Conservation (phyloP, 35 echinoderm and acorn worm species). For the Heliocidaris erythrogramma region DNA sequence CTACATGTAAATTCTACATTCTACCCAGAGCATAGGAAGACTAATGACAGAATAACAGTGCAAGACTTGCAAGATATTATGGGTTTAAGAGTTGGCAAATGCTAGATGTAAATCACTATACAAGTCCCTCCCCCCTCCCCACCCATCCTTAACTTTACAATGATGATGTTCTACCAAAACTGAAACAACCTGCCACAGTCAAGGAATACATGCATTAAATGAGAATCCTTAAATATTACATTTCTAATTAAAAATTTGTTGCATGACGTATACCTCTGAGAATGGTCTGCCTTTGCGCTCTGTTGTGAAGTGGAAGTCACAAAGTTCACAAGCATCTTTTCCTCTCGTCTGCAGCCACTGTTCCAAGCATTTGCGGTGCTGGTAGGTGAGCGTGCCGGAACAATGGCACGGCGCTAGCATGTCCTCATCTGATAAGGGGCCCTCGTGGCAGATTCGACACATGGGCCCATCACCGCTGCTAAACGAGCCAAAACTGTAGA, state of each 20-base stretch:
- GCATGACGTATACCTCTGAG: constrained; percentile 51
- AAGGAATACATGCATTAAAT: too few species aligned
- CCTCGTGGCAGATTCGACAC: constrained; percentile 85
- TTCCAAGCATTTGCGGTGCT: constrained; percentile 74
- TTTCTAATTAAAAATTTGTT: too few species aligned
- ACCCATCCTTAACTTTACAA: too few species aligned
- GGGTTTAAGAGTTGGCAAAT: neutral
- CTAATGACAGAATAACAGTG: too few species aligned
- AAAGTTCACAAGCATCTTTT: constrained; percentile 70
- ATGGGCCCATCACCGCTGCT: constrained; percentile 71
- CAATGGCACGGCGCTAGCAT: constrained; percentile 72
- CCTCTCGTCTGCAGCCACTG: constrained; percentile 78
- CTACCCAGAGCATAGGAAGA: too few species aligned
- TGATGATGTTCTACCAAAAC: too few species aligned
- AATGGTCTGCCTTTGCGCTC: constrained; percentile 60
- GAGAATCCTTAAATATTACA: too few species aligned
- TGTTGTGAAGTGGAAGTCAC: constrained; percentile 72
- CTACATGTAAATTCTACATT: too few species aligned
- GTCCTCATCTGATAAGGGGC: constrained; percentile 49
- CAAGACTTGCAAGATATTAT: too few species aligned
- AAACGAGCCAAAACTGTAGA: constrained; percentile 66
- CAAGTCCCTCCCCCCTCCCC: neutral
- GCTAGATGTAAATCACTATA: neutral
- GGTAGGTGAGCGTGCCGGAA: constrained; percentile 66
- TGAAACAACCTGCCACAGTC: too few species aligned